A percentile compares a stretch with the other conserved stretches of the same genome.
Evolutionary conservation across 37 sponge, comb jelly and placozoan genomes (phyloP).

Genomic region (Mnemiopsis leidyi): DNA sequence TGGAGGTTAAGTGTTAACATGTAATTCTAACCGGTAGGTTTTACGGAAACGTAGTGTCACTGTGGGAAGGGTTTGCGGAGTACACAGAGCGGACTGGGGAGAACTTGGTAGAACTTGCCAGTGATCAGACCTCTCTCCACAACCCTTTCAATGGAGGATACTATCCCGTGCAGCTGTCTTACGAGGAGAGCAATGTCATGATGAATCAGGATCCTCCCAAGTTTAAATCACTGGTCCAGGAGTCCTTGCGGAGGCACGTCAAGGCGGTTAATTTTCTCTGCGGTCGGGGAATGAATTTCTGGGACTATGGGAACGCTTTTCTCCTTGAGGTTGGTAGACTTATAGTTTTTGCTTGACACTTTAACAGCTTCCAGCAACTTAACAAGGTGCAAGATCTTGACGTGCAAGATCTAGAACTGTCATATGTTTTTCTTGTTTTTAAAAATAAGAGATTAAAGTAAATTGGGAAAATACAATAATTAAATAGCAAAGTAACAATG

Average conservation of each 20-base stretch:
- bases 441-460: neutral
- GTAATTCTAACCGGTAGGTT: constrained; percentile 67
- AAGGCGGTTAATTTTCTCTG: constrained; percentile 87
- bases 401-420: too few relatives aligned
- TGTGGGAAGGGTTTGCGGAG: constrained; percentile 87
- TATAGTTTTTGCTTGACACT: too few relatives aligned
- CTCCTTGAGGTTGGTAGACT: constrained; percentile 78
- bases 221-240: constrained; percentile 86
- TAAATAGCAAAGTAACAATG: neutral
- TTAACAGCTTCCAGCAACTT: too few relatives aligned
- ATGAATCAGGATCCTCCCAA: constrained; percentile 73
- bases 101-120: constrained; percentile 86
- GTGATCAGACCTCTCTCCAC: constrained; percentile 98
- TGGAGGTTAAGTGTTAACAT: neutral
- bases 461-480: neutral
- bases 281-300: constrained; percentile 83
- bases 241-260: constrained; percentile 87
- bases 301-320: constrained; percentile 99
- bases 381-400: too few relatives aligned
- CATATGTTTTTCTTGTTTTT: too few relatives aligned
- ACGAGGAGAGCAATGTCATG: constrained; percentile 72
- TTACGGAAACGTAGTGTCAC: constrained; percentile 88
- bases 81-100: constrained; percentile 88
- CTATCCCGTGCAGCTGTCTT: constrained; percentile 84
- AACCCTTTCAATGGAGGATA: constrained; percentile 97